These are phyloP conservation scores for Halictus quadricinctus DNA, from an alignment of 2,888 invertebrate genomes.

Conservation along the genomic window DNA sequence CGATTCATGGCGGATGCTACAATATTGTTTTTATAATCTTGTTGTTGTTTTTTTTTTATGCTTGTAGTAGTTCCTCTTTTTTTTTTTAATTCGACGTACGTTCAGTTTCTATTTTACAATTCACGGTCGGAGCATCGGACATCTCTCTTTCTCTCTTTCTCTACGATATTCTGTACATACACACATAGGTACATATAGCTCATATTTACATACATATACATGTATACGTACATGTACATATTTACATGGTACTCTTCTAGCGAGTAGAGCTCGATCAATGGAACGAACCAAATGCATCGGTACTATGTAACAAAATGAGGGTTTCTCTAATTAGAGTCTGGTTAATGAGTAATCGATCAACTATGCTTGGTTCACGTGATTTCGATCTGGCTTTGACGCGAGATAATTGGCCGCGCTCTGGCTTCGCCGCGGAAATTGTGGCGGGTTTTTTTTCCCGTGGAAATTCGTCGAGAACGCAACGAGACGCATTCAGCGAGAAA, in stretches of 20 bases:
- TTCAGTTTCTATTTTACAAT: slow-evolving; percentile 4
- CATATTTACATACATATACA: slow-evolving; percentile 36
- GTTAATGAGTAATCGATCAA: slow-evolving; percentile 27
- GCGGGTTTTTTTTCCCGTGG: background rate
- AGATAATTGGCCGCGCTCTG: background rate
- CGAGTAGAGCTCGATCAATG: slow-evolving; percentile 21
- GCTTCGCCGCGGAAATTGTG: background rate
- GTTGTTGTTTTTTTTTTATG: background rate
- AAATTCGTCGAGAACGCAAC: background rate
- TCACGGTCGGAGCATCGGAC: background rate
- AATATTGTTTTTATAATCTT: background rate
- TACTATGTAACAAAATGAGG: slow-evolving; percentile 29
- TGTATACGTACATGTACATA: slow-evolving; percentile 31
- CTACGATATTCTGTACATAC: slow-evolving; percentile 7
- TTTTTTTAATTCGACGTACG: background rate
- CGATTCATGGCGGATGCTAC: background rate
- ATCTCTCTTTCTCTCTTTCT: background rate
- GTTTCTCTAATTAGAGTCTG: slow-evolving; percentile 34
- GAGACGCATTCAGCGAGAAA: background rate
- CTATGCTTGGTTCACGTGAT: slow-evolving; percentile 38
- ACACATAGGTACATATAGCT: slow-evolving; percentile 21
- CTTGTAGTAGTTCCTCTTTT: background rate
- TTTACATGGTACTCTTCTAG: slow-evolving; percentile 40
- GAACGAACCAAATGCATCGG: slow-evolving; percentile 33
- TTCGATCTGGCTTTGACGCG: slow-evolving; percentile 37